These are phyloP conservation scores for Pseudopodoces humilis DNA, from an alignment of 2,113 vertebrate genomes.

Conservation along the genomic window DNA sequence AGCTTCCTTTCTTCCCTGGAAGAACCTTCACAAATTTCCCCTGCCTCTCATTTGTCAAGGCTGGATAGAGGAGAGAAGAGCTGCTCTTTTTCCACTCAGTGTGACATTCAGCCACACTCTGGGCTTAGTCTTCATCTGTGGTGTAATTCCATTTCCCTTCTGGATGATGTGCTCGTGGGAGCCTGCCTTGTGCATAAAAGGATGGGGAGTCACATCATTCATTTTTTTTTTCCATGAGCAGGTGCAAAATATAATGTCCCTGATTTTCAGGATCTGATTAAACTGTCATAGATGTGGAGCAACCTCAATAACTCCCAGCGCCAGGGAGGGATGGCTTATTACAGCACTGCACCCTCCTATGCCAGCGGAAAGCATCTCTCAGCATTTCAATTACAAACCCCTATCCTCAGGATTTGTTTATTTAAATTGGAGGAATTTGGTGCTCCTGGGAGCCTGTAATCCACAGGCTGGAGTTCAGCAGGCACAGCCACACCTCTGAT, in stretches of 20 bases:
- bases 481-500: neutral
- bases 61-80: neutral
- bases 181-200: constrained; percentile 22
- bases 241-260: constrained; percentile 59
- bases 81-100: neutral
- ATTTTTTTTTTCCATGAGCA: constrained; percentile 50
- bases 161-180: constrained; percentile 3
- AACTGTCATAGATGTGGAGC: constrained; percentile 63
- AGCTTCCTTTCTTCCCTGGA: neutral
- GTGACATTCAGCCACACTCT: neutral
- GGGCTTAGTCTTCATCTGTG: neutral
- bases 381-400: neutral
- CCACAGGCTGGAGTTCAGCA: neutral
- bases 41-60: neutral
- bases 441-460: neutral
- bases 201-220: neutral
- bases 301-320: constrained; percentile 52
- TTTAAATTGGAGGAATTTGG: constrained; percentile 41
- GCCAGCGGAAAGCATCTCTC: constrained; percentile 9
- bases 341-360: neutral
- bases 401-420: constrained; percentile 34
- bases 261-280: constrained; percentile 71
- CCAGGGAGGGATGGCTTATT: neutral
- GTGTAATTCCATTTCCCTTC: neutral
- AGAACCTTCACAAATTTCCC: constrained; percentile 15